Evolutionary conservation across 2,888 invertebrate species (phyloP).

Genomic region (Volucella zonaria): DNA sequence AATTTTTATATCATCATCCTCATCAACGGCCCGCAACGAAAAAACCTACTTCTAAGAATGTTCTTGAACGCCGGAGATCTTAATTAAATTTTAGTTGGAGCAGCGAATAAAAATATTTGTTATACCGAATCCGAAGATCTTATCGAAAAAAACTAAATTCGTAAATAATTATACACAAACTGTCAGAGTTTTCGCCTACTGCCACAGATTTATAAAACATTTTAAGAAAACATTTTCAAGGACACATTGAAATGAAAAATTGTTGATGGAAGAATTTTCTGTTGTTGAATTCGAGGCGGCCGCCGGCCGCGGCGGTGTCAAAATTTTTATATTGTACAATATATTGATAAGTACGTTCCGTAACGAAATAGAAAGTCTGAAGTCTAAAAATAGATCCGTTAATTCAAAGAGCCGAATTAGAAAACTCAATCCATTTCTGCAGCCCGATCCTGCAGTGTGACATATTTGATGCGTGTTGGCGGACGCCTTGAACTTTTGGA

Average conservation of each 20-base stretch:
- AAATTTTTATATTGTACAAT: constrained; percentile 30
- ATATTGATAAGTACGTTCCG: constrained; percentile 27
- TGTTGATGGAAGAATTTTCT: background rate
- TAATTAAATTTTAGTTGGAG: background rate
- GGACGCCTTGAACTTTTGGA: constrained; percentile 75
- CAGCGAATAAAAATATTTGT: constrained; percentile 1
- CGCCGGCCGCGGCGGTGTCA: constrained; percentile 32
- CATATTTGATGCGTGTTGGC: constrained; percentile 75
- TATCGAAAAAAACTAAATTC: constrained; percentile 13
- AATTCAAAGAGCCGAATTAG: constrained; percentile 25
- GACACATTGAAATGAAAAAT: background rate
- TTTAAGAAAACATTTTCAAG: background rate
- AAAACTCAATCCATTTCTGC: constrained; percentile 72
- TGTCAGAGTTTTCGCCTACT: constrained; percentile 35
- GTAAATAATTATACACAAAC: constrained; percentile 28
- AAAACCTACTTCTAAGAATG: background rate
- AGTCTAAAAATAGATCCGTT: constrained; percentile 1
- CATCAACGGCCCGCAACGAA: constrained; percentile 21
- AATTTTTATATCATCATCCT: constrained; percentile 23
- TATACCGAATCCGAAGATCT: background rate
- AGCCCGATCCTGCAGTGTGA: constrained; percentile 17
- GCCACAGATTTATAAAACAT: constrained; percentile 30
- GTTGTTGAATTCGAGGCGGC: constrained; percentile 22
- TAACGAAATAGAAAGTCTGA: constrained; percentile 10
- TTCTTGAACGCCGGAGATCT: constrained; percentile 4